Base-by-base conservation (phyloP, 1,140 invertebrate genomes). In the Colletes gigas region DNA sequence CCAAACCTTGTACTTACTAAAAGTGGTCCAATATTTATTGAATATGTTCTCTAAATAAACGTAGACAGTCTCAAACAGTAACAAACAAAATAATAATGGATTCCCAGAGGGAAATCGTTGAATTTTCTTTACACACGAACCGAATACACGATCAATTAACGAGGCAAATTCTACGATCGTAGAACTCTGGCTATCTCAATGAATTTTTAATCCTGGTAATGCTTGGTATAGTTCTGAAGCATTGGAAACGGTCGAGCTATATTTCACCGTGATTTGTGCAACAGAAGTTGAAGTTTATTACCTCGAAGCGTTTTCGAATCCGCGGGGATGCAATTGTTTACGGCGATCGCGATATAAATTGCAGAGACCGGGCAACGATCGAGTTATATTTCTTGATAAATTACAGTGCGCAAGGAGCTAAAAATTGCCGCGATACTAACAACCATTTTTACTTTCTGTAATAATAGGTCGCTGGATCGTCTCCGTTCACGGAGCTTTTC, bases 381-480 rank as follows among this genome's bases (percentile, higher is more conserved):
- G 19, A 55, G 60, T 30, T 65, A 50, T 14, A 65, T 39, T 30
- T 57, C 17, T 41, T 50, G 55, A 78, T 70, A 78, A 70, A 70
- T 70, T 70, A 30, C 44, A 52, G 21, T n/a, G 44, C 15, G 55
- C 9, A 39, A 39, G 30, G 14, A 14, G 55, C 10, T 14, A 62
- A 78, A 78, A 70, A 78, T 70, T 52, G 15, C 52, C 14, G 14
- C n/a, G n/a, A 19, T 52, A 44, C 63, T 30, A 15, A 3, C 5
- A 14, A 44, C 30, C n/a, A 59, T 30, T 62, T 69, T 70, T 68
- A 8, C 15, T n/a, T 62, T 19, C 66, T 19, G 47, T 78, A 78
- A 70, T 78, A 78, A 78, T n/a, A 68, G 63, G 63, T 59, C 65
- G 41, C 15, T 44, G 57, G 52, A 68, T 50, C 65, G 66, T 77